phyloP scores from a whole-genome alignment of 2,797 vertebrate species.

The Hyperoplus immaculatus region DNA sequence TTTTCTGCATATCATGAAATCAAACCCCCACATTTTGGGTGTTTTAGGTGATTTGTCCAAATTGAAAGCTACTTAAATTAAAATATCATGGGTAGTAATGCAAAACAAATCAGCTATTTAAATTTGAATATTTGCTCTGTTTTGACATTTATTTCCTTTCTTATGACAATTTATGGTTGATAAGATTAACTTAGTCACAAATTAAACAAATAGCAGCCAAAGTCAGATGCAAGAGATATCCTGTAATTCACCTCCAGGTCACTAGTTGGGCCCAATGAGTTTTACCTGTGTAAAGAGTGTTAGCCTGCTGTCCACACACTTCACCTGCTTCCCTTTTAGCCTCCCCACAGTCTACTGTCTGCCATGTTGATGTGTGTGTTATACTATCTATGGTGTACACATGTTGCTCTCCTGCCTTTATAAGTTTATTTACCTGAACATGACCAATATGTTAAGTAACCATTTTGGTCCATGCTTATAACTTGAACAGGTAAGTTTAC shows the following conservation, averaged over 20 bases:
- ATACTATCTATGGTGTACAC: background rate
- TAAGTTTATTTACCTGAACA: background rate
- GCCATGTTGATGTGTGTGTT: background rate
- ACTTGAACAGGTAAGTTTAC: background rate
- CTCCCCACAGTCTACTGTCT: no score
- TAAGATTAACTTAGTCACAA: no score
- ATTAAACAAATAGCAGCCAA: no score
- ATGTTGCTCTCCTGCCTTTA: background rate
- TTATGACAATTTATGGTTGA: no score
- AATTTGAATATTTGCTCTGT: background rate
- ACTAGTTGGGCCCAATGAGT: conserved; percentile 14
- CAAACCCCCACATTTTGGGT: background rate
- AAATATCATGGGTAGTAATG: background rate
- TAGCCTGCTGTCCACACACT: background rate
- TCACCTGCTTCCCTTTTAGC: background rate
- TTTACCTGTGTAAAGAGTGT: background rate
- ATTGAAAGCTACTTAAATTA: background rate
- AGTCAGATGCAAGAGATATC: no score
- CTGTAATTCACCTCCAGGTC: conserved; percentile 19
- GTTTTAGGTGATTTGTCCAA: background rate
- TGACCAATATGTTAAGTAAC: background rate
- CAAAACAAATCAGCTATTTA: background rate
- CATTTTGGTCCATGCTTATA: background rate
- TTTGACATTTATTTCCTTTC: background rate
- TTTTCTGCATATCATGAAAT: background rate